Evolutionary conservation across 2,113 vertebrate species (phyloP), one percentile per base, ranked within the genome.

Genomic region (Thryonomys swinderianus): DNA sequence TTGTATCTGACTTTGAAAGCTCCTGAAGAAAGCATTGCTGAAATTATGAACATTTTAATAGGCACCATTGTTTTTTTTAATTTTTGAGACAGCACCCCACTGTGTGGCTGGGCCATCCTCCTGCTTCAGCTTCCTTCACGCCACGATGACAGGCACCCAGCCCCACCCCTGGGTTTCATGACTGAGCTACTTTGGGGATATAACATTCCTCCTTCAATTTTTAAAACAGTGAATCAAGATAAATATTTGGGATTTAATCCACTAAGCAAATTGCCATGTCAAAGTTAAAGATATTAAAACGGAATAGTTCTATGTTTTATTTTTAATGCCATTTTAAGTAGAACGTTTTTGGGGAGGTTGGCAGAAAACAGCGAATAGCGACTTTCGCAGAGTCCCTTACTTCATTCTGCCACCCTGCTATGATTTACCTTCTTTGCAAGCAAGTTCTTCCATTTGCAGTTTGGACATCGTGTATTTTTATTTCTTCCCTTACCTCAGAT

Each of bases 21-120:
- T 90, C 61, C 80, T 48, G 21, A 61, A 78, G 48, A 91, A 94
- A 88, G 82, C 42, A 73, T 0, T 90, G 73, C 66, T 95, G 32
- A 88, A 55, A 64, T 62, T 32, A 69, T 1, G 0, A 16, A 9
- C 79, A 69, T 93, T 84, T 88, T 66, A 88, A 42, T 25, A 91
- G 48, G 11, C 5, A 7, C 45, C 25, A 67, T 67, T 32, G 12
- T 18, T n/a, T 67, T 67, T 37, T 6, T 37, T 67, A 20, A 20
- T 8, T 74, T 27, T 74, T 45, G 25, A 48, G 40, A 74, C 7
- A 30, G 42, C 23, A 12, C 16, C 42, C 45, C 25, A 8, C 42
- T 45, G 42, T 1, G 3, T 2, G 48, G 13, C 16, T 17, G 48
- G 45, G 71, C 71, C 27, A 1, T 1, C 37, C 11, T 74, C 71